Conservation (phyloP, 2,113 vertebrate genomes). For the Cromileptes altivelis region DNA sequence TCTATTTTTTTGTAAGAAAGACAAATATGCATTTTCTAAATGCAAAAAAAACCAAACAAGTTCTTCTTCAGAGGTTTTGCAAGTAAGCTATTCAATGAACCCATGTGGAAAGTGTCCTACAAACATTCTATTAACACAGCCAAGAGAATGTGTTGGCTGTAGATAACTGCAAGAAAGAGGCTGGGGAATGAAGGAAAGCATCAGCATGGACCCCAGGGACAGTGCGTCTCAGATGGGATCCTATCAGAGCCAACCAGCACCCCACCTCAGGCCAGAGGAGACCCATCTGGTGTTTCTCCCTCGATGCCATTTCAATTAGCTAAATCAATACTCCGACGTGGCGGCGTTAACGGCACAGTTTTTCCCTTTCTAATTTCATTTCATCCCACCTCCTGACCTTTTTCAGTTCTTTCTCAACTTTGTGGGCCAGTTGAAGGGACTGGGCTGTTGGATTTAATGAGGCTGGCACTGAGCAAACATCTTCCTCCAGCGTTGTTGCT, state of each 20-base stretch:
- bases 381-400: conserved; percentile 78
- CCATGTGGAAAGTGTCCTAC: conserved; percentile 33
- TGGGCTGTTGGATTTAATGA: conserved; percentile 81
- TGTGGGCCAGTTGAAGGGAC: conserved; percentile 62
- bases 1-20: background rate
- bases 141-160: conserved; percentile 57
- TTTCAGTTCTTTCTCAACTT: conserved; percentile 74
- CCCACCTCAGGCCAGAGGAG: conserved; percentile 77
- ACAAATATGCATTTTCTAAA: conserved; percentile 1
- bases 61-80: conserved; percentile 16
- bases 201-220: conserved; percentile 65
- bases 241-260: conserved; percentile 74
- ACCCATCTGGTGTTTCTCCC: conserved; percentile 80
- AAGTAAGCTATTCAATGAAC: conserved; percentile 21
- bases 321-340: conserved; percentile 80
- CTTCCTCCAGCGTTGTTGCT: conserved; percentile 68
- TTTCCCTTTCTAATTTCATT: conserved; percentile 79
- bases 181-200: conserved; percentile 57
- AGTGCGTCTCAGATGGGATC: conserved; percentile 76
- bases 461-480: conserved; percentile 81
- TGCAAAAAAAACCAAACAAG: conserved; percentile 2
- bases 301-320: conserved; percentile 85
- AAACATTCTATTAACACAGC: conserved; percentile 51
- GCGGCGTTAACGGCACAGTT: conserved; percentile 67
- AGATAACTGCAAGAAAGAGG: conserved; percentile 63